phyloP scores from a whole-genome alignment of 2,888 invertebrate genomes.

The Ornithoptera priamus region DNA sequence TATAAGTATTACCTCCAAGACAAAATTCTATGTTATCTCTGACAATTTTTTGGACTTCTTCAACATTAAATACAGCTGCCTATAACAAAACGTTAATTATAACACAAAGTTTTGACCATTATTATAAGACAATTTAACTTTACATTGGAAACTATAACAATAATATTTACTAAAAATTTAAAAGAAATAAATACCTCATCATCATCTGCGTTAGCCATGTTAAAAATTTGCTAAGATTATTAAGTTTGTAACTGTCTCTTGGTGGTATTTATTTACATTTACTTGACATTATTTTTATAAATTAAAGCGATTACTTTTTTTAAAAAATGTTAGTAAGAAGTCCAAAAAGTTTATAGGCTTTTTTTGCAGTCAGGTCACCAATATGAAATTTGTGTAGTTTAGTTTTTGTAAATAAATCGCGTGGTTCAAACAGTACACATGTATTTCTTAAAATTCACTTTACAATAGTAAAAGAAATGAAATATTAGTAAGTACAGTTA shows the following conservation, averaged over 20 bases:
- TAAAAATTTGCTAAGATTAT: not conserved
- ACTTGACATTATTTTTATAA: not conserved
- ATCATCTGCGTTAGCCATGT: slow-evolving; percentile 27
- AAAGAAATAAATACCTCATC: slow-evolving; percentile 22
- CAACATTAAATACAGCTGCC: slow-evolving; percentile 80
- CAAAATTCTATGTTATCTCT: slow-evolving; percentile 87
- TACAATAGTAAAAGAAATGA: no score
- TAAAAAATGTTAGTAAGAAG: not conserved
- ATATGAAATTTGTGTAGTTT: no score
- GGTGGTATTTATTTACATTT: not conserved
- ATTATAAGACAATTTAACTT: not conserved
- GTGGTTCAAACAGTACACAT: no score
- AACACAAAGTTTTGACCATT: not conserved
- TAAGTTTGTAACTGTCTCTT: not conserved
- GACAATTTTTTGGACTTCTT: slow-evolving; percentile 87
- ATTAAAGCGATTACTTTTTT: not conserved
- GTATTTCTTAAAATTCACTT: no score
- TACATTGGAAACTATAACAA: not conserved
- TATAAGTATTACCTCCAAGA: slow-evolving; percentile 86
- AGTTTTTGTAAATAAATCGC: no score
- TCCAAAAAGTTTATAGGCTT: not conserved
- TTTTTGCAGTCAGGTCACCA: no score
- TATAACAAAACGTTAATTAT: not conserved
- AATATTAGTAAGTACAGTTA: no score
- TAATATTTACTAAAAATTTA: not conserved